phyloP scores from a whole-genome alignment of 1,140 invertebrate genomes.

The Drepana arcuata region DNA sequence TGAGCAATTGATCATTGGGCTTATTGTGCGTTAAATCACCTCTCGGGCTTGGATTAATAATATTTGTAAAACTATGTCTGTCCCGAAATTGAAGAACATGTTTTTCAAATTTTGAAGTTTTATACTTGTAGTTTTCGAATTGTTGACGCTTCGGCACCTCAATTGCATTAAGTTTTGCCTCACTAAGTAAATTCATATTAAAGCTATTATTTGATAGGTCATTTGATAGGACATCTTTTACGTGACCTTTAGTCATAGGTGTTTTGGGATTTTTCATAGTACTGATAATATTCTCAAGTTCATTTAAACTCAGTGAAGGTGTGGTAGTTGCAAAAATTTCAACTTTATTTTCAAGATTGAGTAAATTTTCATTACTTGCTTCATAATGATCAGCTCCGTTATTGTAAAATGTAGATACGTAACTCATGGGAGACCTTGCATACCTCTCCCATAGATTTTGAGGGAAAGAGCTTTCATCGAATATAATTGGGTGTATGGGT shows the following conservation, averaged over 20 bases:
- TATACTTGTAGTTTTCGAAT: no score
- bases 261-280: constrained; percentile 30
- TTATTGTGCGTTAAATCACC: no score
- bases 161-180: no score
- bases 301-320: constrained; percentile 31
- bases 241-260: no score
- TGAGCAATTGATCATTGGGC: background rate
- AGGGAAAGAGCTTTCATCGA: no score
- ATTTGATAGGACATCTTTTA: no score
- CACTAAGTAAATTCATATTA: constrained; percentile 42
- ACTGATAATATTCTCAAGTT: constrained; percentile 51
- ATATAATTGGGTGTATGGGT: no score
- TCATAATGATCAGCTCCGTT: constrained; percentile 25
- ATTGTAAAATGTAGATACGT: constrained; percentile 12
- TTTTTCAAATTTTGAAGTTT: no score
- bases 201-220: constrained; percentile 18
- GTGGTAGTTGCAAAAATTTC: constrained; percentile 25
- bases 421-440: constrained; percentile 40
- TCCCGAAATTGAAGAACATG: no score
- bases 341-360: constrained; percentile 46
- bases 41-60: no score
- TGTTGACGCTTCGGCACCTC: no score
- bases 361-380: constrained; percentile 41
- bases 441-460: constrained; percentile 62
- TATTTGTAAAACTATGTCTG: no score